Base-by-base conservation (phyloP, 2,888 invertebrate species). In the Drosophila fulvimacula region DNA sequence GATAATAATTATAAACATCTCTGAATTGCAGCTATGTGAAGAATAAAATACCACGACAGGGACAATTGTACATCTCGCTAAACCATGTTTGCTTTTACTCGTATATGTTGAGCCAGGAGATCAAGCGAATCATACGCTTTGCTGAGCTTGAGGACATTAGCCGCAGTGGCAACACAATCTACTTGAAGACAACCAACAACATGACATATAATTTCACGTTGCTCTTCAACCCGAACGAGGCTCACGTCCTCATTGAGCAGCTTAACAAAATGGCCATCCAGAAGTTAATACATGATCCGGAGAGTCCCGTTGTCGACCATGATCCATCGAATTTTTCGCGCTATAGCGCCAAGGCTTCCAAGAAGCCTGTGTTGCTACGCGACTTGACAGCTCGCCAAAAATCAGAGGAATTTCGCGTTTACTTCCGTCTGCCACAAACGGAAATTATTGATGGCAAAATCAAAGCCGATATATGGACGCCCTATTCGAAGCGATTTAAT, bases 191-290 rank as follows among this genome's bases (percentile, higher is more conserved):
- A 0, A 94, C 97, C 76, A 96, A 97, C 82, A 96, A 95, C 85
- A 93, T 93, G 65, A 95, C 97, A 93, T 96, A 97, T 93, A 95
- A 96, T 91, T 99, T 99, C 93, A 98, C 97, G 10, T 95, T 99
- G 95, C 96, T 99, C 89, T 93, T 98, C 77, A 96, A 95, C 90
- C 96, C 97, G 90, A 95, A 95, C 60, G 98, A 99, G 92, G 98
- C 98, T 0, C 98, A 96, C 92, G 94, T 95, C 17, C 92, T 99
- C 81, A 98, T 99, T 96, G 97, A 98, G 90, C 99, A 99, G 92
- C 93, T 99, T 44, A 97, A 98, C 59, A 99, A 99, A 93, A 95
- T 99, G 93, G 98, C 99, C 64, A 98, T 99, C 96, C 98, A 98
- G 94, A 95, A 96, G 95, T 73, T 91, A 49, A 92, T 93, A 64